Base-by-base conservation (phyloP, 2,888 invertebrate genomes). In the Noctua janthe region DNA sequence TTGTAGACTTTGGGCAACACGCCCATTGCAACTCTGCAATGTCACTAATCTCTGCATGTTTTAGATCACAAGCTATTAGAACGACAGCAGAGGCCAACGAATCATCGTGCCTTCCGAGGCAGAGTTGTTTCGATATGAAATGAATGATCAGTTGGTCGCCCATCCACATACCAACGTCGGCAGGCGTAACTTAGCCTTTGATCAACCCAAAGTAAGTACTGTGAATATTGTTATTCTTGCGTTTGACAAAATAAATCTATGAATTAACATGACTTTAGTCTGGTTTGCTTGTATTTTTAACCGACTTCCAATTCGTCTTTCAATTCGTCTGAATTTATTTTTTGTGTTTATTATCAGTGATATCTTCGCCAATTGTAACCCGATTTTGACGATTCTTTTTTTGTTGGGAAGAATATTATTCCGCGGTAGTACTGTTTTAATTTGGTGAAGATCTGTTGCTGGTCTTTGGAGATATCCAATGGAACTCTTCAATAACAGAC, bases 1-100 rank as follows among this genome's bases (percentile, higher is more conserved):
- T 88, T 89, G 88, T 87, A 81, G 90, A 88, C 81, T 77, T 78
- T 72, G 0, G 5, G 20, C 39, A 39, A 39, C 39, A 5, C 39
- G 39, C 39, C 39, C 39, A 39, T 39, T 39, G 39, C 72, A 71
- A 85, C 83, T 79, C 86, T 84, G 82, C 87, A 84, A 79, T 87
- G 78, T 82, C 81, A 84, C 75, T 84, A 73, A 72, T 20, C 17
- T 49, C n/a, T 77, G 54, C 67, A 64, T 43, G 47, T 51, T 59
- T 47, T 1, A 39, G 7, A 54, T n/a, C 47, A n/a, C 43, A 17
- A 2, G 20, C 35, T 66, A 10, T 35, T 64, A 20, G 64, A 35
- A 64, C 29, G 17, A 8, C 20, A 64, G 62, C 62, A 7, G 29
- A 29, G 1, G 13, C 13, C 29, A 62, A 29, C 1, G 62, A 29